Percentiles rank a stretch among this genome's conserved stretches.
These are phyloP conservation scores for Carabus problematicus DNA, from an alignment of 2,888 invertebrate species.

Conservation along the genomic window DNA sequence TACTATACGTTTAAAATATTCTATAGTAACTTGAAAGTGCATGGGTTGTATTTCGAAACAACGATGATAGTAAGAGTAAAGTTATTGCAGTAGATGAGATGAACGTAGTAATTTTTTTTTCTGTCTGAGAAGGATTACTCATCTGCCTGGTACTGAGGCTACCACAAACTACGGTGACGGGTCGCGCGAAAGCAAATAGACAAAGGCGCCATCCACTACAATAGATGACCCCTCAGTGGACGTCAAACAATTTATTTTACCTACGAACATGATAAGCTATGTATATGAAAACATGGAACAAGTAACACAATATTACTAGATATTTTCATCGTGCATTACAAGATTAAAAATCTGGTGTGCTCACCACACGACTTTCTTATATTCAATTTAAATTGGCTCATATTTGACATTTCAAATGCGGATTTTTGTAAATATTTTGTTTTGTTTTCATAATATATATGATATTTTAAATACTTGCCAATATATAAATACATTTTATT, in stretches of 20 bases:
- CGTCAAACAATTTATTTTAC: constrained; percentile 24
- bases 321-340: constrained; percentile 3
- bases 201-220: constrained; percentile 46
- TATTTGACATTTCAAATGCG: too few relatives aligned
- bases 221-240: constrained; percentile 37
- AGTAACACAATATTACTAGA: neutral
- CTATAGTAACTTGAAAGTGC: too few relatives aligned
- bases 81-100: constrained; percentile 18
- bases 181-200: constrained; percentile 40
- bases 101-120: constrained; percentile 18
- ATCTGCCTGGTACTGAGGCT: constrained; percentile 16
- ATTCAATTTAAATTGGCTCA: too few relatives aligned
- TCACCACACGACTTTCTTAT: too few relatives aligned
- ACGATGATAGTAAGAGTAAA: neutral
- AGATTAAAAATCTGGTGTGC: too few relatives aligned
- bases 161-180: constrained; percentile 11
- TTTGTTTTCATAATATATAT: too few relatives aligned
- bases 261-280: neutral
- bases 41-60: neutral
- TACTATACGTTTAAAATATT: too few relatives aligned
- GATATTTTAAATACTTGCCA: too few relatives aligned
- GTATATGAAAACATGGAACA: neutral
- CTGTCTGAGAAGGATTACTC: constrained; percentile 19
- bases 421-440: too few relatives aligned
- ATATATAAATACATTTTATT: too few relatives aligned